Percentiles rank a stretch among this genome's conserved stretches.
These are phyloP conservation scores for Forpus xanthops DNA, from an alignment of 2,797 vertebrate genomes.

Conservation along the genomic window DNA sequence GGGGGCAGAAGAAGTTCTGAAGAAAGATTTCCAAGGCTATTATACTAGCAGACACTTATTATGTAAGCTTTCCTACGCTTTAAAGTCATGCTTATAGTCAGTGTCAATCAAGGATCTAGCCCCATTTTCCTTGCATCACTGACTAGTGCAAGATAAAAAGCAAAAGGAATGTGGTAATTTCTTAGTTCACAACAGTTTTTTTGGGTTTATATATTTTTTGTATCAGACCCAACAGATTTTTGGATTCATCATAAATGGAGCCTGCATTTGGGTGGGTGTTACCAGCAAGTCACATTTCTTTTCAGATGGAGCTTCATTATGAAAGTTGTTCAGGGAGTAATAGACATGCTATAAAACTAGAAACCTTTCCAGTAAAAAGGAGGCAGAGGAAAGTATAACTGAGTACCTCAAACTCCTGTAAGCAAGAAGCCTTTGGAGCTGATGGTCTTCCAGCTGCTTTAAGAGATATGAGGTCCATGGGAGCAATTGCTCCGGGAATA, in stretches of 20 bases:
- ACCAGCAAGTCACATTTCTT: background rate
- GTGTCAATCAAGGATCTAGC: background rate
- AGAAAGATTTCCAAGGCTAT: background rate
- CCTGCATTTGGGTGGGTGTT: background rate
- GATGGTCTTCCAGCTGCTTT: slow-evolving; percentile 59
- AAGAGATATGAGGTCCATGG: slow-evolving; percentile 45
- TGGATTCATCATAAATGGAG: background rate
- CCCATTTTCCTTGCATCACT: background rate
- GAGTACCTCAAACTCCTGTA: background rate
- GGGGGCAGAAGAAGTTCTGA: background rate
- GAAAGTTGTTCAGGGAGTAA: background rate
- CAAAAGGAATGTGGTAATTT: background rate
- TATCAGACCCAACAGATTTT: background rate
- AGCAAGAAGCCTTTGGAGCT: slow-evolving; percentile 46
- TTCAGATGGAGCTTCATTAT: background rate
- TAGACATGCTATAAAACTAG: background rate
- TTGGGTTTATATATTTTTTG: background rate
- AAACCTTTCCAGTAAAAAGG: background rate
- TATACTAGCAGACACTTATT: background rate
- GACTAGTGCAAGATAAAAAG: background rate
- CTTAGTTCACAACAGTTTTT: background rate
- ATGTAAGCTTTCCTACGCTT: background rate
- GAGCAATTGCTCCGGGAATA: slow-evolving; percentile 51
- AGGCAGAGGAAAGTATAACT: background rate
- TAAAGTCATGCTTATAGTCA: background rate